These are phyloP conservation scores for Eufriesea mexicana DNA, from an alignment of 1,140 invertebrate species.

Conservation along the genomic window DNA sequence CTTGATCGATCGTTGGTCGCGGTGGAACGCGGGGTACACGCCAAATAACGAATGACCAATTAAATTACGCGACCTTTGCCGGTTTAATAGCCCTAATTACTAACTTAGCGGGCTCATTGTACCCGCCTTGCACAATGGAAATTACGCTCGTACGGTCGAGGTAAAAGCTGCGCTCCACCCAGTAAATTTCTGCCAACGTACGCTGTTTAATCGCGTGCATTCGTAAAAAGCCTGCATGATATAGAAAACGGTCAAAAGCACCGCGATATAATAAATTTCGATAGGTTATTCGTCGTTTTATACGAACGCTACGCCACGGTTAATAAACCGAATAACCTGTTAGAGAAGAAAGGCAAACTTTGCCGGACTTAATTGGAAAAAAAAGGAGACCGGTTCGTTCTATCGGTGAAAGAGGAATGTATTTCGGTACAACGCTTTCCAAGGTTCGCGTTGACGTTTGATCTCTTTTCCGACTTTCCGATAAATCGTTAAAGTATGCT, in stretches of 20 bases:
- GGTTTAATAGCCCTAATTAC: constrained; percentile 46
- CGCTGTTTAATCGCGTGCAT: not conserved
- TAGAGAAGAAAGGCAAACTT: not conserved
- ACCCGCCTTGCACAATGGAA: constrained; percentile 19
- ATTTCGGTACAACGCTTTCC: not conserved
- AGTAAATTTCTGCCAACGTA: constrained; percentile 5
- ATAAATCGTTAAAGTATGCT: not conserved
- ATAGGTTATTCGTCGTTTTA: not conserved
- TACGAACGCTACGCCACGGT: not conserved
- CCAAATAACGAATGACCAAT: constrained; percentile 32
- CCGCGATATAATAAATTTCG: constrained; percentile 23
- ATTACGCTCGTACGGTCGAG: constrained; percentile 7
- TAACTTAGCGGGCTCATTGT: constrained; percentile 30
- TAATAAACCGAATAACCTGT: not conserved
- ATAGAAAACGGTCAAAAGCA: not conserved
- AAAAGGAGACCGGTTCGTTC: not conserved
- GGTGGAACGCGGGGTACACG: not conserved
- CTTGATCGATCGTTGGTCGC: not conserved
- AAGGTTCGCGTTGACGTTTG: too few species aligned
- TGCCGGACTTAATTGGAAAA: not conserved
- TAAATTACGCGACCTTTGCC: constrained; percentile 36
- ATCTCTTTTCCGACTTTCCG: not conserved
- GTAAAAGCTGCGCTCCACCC: not conserved
- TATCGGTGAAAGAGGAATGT: too few species aligned
- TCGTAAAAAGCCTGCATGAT: not conserved